phyloP scores from a whole-genome alignment of 2,113 vertebrate genomes.

The Takifugu bimaculatus region DNA sequence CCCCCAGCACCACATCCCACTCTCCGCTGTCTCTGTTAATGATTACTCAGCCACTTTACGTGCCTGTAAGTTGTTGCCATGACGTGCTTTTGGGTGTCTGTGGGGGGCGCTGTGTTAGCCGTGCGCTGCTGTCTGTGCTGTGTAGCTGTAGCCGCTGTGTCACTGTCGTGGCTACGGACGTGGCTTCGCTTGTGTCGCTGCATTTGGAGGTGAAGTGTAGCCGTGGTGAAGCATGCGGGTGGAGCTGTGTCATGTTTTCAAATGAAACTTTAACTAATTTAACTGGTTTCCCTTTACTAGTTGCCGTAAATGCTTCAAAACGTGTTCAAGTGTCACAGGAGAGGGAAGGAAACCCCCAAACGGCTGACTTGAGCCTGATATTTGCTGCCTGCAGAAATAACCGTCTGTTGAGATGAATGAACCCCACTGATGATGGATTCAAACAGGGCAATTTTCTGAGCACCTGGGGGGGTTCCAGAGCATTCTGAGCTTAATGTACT shows the following conservation, averaged over 20 bases:
- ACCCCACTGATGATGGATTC: constrained; percentile 1
- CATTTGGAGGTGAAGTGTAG: constrained; percentile 28
- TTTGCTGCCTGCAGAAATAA: constrained; percentile 26
- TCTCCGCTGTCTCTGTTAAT: constrained; percentile 97
- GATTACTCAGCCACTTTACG: constrained; percentile 92
- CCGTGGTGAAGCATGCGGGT: constrained; percentile 52
- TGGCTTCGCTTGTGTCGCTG: constrained; percentile 40
- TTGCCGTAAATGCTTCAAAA: not conserved
- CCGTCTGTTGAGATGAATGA: constrained; percentile 24
- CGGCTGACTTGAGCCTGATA: constrained; percentile 10
- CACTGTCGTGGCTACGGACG: constrained; percentile 34
- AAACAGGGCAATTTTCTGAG: constrained; percentile 2
- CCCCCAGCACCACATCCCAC: constrained; percentile 89
- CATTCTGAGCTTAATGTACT: constrained; percentile 41
- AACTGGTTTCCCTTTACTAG: too few species aligned
- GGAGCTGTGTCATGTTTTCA: constrained; percentile 31
- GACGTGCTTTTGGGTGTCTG: constrained; percentile 58
- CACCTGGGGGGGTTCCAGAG: constrained; percentile 26
- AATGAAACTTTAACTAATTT: too few species aligned
- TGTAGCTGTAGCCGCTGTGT: constrained; percentile 29
- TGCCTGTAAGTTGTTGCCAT: constrained; percentile 93
- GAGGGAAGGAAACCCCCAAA: constrained; percentile 13
- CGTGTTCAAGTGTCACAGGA: constrained; percentile 19
- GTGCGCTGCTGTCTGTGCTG: constrained; percentile 39
- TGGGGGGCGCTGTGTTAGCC: constrained; percentile 36